A percentile compares a stretch with the other conserved stretches of the same genome.
Evolutionary conservation across 2,797 vertebrate genomes (phyloP).

Genomic region (Hoplostethus atlanticus): DNA sequence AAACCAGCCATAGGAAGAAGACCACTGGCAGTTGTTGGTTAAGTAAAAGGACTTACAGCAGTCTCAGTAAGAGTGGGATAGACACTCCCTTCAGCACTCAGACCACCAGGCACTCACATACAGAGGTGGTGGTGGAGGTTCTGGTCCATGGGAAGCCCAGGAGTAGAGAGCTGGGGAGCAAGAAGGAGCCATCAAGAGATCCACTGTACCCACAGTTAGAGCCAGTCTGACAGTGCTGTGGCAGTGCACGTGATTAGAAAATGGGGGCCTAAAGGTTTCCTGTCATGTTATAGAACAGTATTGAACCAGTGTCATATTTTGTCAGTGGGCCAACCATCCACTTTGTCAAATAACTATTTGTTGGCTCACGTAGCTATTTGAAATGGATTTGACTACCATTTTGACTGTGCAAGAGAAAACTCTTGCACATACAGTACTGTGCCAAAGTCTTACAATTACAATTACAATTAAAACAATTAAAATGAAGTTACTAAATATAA

Average conservation of each 20-base stretch:
- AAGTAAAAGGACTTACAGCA: constrained; percentile 4
- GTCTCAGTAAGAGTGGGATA: neutral
- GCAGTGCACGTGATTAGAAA: neutral
- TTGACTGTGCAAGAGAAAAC: too few relatives aligned
- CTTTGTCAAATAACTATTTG: neutral
- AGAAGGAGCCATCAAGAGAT: neutral
- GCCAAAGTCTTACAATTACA: too few relatives aligned
- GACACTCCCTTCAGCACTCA: constrained; percentile 9
- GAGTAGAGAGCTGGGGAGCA: neutral
- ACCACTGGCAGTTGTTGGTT: constrained; percentile 20
- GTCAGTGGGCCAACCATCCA: neutral
- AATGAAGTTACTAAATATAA: too few relatives aligned
- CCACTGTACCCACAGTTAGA: neutral
- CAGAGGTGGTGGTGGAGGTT: constrained; percentile 69
- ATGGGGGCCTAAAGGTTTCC: neutral
- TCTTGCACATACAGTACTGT: neutral
- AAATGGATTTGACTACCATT: too few relatives aligned
- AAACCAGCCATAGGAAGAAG: constrained; percentile 11
- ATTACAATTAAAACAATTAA: too few relatives aligned
- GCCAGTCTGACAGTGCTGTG: constrained; percentile 1
- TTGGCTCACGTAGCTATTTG: too few relatives aligned
- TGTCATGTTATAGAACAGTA: neutral
- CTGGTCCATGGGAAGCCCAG: constrained; percentile 59
- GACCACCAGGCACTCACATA: constrained; percentile 22
- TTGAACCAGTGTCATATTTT: neutral